Evolutionary conservation across 2,888 invertebrate genomes (phyloP).

Genomic region (Ditula angustiorana): DNA sequence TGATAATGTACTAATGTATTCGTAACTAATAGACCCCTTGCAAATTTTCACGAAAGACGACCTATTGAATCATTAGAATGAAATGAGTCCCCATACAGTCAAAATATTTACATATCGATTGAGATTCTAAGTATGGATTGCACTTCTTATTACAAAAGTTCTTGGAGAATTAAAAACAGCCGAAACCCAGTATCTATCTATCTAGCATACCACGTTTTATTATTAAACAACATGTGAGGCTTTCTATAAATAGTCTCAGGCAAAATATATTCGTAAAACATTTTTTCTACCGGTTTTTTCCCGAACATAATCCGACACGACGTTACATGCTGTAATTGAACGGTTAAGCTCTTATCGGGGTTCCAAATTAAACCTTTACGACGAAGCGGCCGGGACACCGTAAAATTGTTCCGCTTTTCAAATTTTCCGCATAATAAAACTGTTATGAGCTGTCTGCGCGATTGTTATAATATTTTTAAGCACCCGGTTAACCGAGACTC

Average conservation of each 20-base stretch:
- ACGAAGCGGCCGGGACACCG: conserved; percentile 41
- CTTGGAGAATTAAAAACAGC: neutral
- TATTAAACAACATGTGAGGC: neutral
- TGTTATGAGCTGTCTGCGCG: conserved; percentile 26
- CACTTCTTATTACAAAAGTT: neutral
- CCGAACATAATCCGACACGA: conserved; percentile 11
- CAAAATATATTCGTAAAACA: neutral
- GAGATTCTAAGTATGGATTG: no score
- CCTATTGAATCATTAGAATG: no score
- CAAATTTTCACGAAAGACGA: no score
- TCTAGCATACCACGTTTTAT: neutral
- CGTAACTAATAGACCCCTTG: no score
- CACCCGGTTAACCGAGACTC: conserved; percentile 12
- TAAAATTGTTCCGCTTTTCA: conserved; percentile 46
- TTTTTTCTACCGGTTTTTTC: neutral
- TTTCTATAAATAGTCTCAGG: neutral
- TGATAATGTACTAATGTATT: no score
- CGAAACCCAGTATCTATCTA: neutral
- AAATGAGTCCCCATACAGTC: no score
- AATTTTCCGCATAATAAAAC: conserved; percentile 43
- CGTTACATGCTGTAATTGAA: conserved; percentile 20
- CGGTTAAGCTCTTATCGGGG: conserved; percentile 16
- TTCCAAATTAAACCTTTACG: conserved; percentile 45
- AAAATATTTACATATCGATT: no score
- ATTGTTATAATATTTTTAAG: conserved; percentile 30